phyloP scores from a whole-genome alignment of 2,888 invertebrate genomes.

The Xestoiulus laeticollis region DNA sequence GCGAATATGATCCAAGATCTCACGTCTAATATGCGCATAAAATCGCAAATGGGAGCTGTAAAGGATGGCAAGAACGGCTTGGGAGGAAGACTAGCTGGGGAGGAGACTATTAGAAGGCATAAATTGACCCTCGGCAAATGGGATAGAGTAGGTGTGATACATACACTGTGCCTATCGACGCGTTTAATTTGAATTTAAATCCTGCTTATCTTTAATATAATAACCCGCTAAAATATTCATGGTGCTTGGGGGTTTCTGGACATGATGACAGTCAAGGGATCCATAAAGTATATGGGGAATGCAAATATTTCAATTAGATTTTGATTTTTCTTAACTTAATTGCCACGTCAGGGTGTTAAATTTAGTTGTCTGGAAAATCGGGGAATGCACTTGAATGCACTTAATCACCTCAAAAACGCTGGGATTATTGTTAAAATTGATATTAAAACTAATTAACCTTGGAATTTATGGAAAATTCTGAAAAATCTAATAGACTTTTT shows the following conservation, averaged over 20 bases:
- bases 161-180: background rate
- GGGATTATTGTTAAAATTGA: no score
- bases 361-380: no score
- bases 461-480: no score
- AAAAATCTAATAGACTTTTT: no score
- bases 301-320: no score
- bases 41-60: background rate
- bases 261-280: background rate
- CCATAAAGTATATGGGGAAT: background rate
- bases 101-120: background rate
- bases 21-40: slow-evolving; percentile 22
- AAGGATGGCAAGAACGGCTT: background rate
- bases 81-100: background rate
- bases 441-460: no score
- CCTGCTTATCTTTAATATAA: background rate
- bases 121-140: slow-evolving; percentile 9
- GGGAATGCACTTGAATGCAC: no score
- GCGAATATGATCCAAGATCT: slow-evolving; percentile 10
- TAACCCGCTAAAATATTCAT: background rate
- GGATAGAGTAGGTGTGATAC: background rate
- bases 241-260: no score
- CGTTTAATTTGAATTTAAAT: background rate
- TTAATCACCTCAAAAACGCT: no score
- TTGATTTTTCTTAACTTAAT: no score
- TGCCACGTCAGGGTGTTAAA: no score